Evolutionary conservation across 2,888 invertebrate genomes (phyloP), one percentile per base, ranked within the genome.

Genomic region (Tethea ocularis): DNA sequence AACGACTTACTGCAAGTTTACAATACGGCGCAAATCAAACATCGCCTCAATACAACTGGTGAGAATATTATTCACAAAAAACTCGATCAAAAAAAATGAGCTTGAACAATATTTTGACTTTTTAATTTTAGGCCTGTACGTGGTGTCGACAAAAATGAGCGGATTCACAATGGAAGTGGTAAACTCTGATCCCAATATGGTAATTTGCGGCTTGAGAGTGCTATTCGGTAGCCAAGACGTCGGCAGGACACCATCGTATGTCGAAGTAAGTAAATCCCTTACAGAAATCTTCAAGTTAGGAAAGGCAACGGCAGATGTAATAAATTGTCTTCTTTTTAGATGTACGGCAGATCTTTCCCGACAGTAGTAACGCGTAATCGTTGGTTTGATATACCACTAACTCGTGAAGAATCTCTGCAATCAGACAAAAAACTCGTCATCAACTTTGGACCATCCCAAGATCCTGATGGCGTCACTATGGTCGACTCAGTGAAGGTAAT

Each of bases 341-440:
- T 97, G 1, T 95, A 96, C 79, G 97, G 97, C 4, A 93, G 98
- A 70, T 94, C 94, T 6, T 93, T 97, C n/a, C 94, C 95, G 13
- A 96, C 97, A 0, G 92, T 94, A 7, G 94, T 97, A 3, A 94
- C 95, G 0, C 94, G 97, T 33, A 96, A 96, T 71, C 95, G 99
- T 15, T 99, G 99, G 99, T 98, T 97, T 80, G 99, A 99, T 84
- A 95, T 99, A 69, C 99, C 99, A 0, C 94, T 99, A 67, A 98
- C 98, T 0, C 94, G 98, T 53, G 99, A 99, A 77, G 99, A 99
- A 87, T 97, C 98, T 58, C 90, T 99, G 10, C 96, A 96, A 75
- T 97, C 98, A 0, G 98, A 99, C 84, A 98, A 98, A 87, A 97
- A 97, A 77, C 88, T 99, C n/a, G 94, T 95, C 1, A 95, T 98